phyloP scores from a whole-genome alignment of 2,888 invertebrate species.

The Entomobrya multifasciata region DNA sequence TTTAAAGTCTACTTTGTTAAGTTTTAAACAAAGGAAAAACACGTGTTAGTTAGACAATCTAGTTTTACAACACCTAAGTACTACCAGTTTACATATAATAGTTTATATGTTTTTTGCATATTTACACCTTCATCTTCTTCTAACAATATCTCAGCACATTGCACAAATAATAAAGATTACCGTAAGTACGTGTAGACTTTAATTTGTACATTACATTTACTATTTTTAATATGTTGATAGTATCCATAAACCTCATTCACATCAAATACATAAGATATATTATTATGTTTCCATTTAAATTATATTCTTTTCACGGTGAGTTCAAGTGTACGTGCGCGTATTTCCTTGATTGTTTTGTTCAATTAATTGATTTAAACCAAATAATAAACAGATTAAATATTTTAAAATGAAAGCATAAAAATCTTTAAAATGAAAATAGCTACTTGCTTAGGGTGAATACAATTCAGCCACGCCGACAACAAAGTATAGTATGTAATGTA shows the following conservation, averaged over 20 bases:
- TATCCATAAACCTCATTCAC: neutral
- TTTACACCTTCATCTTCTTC: neutral
- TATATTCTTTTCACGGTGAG: too few relatives aligned
- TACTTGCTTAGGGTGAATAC: neutral
- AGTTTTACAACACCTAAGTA: slow-evolving; percentile 31
- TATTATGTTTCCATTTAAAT: neutral
- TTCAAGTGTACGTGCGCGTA: too few relatives aligned
- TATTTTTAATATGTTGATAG: neutral
- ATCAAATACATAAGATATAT: neutral
- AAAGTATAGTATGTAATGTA: neutral
- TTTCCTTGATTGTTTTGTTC: too few relatives aligned
- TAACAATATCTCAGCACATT: slow-evolving; percentile 36
- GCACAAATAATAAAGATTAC: slow-evolving; percentile 32
- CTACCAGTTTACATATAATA: slow-evolving; percentile 11
- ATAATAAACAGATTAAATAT: neutral
- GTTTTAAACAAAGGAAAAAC: slow-evolving; percentile 25
- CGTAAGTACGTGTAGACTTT: slow-evolving; percentile 2
- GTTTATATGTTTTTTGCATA: neutral
- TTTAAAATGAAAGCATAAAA: neutral
- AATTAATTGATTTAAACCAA: neutral
- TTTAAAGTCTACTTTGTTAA: slow-evolving; percentile 4
- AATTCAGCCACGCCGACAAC: neutral
- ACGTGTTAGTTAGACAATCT: slow-evolving; percentile 26
- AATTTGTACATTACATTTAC: slow-evolving; percentile 29
- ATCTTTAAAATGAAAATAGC: neutral